Evolutionary conservation across 2,113 vertebrate genomes (phyloP), one percentile per base, ranked within the genome.

Genomic region (Myiagra hebetior): DNA sequence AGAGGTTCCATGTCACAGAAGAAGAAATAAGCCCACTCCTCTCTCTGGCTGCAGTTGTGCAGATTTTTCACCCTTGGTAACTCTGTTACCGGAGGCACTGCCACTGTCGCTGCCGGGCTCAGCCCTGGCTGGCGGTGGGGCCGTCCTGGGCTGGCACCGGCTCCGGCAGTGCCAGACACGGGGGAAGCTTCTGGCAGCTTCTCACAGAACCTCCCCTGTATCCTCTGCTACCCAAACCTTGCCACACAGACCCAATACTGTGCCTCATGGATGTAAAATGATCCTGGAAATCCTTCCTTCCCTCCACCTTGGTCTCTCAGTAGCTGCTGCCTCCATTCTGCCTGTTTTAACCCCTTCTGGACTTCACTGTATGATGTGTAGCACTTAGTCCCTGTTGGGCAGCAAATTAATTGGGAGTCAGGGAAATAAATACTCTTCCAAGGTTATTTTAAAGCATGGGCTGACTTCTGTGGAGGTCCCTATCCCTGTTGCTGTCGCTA

Each of bases 121-220:
- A 55, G 47, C 30, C 41, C 42, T 62, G 39, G 27, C 57, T 21
- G 33, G 31, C 1, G 5, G 9, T 0, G 3, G 56, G 16, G 14
- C 57, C 1, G 2, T 16, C 21, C 37, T 53, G 68, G 57, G 49
- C 65, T 46, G 62, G 41, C 41, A 23, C 13, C 27, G 22, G 11
- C 35, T 60, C 52, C 35, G 2, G 31, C 20, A 1, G 20, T 33
- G 4, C 2, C 4, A 5, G n/a, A 41, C 74, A 80, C 0, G 0
- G 26, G 50, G 53, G 4, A 53, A 52, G 18, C 47, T 74, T 59
- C 67, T 67, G 55, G 67, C 15, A 80, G 27, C 47, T 55, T 22
- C 47, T 75, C 49, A 39, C 14, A 37, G 49, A 44, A 42, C 26
- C 6, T 11, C 23, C 10, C 6, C 22, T 23, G 3, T 17, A 47